Conservation (phyloP, 1,140 invertebrate species). For the Lepeophtheirus salmonis region DNA sequence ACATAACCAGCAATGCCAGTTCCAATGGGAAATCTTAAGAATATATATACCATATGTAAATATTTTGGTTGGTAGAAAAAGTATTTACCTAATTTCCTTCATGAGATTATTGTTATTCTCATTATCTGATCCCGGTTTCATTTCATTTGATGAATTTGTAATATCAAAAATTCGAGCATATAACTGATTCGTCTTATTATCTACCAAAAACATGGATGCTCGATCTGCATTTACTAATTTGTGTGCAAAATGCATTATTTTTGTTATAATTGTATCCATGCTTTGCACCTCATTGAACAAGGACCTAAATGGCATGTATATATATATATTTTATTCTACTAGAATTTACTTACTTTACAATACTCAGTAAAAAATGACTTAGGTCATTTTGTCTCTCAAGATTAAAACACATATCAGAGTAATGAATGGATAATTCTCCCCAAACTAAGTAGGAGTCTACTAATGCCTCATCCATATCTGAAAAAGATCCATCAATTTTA, state of each 20-base stretch:
- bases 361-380: constrained; percentile 47
- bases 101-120: constrained; percentile 6
- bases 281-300: constrained; percentile 64
- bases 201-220: constrained; percentile 53
- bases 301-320: constrained; percentile 29
- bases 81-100: constrained; percentile 23
- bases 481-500: constrained; percentile 30
- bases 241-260: constrained; percentile 62
- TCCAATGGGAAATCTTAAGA: constrained; percentile 38
- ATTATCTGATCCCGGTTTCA: constrained; percentile 18
- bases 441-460: constrained; percentile 39
- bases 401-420: constrained; percentile 38
- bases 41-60: too few species aligned
- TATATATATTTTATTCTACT: background rate
- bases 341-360: constrained; percentile 41
- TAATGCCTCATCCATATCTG: constrained; percentile 46
- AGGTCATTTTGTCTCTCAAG: constrained; percentile 43
- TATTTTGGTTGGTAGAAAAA: too few species aligned
- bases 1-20: constrained; percentile 46
- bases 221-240: constrained; percentile 56
- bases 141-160: constrained; percentile 29
- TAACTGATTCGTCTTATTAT: constrained; percentile 46
- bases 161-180: constrained; percentile 64
- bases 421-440: constrained; percentile 41
- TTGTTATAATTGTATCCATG: constrained; percentile 58